phyloP scores from a whole-genome alignment of 1,140 invertebrate species.

The Rhagoletis zephyria region DNA sequence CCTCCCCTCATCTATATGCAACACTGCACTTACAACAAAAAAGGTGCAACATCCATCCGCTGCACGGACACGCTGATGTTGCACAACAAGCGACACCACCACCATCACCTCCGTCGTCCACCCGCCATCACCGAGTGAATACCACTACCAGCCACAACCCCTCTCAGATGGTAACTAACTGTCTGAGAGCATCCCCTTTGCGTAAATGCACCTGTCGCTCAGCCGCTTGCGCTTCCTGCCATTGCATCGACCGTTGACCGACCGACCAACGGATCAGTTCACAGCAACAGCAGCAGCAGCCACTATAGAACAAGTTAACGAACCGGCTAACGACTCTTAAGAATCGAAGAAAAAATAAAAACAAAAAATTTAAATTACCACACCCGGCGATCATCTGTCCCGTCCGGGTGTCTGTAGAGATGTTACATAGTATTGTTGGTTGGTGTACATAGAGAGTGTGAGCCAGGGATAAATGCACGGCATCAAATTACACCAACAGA shows the following conservation, averaged over 20 bases:
- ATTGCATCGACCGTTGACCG: conserved; percentile 14
- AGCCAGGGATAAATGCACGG: conserved; percentile 32
- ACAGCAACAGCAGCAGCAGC: background rate
- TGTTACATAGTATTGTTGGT: background rate
- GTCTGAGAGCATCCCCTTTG: background rate
- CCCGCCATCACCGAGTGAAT: background rate
- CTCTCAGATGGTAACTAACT: background rate
- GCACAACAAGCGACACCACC: conserved; percentile 10
- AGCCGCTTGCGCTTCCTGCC: background rate
- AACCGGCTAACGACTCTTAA: conserved; percentile 3
- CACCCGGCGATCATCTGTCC: conserved; percentile 6
- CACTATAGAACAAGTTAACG: conserved; percentile 4
- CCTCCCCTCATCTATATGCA: background rate
- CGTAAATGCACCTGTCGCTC: conserved; percentile 27
- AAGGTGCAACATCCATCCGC: conserved; percentile 40
- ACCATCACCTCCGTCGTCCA: background rate
- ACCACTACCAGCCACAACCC: background rate
- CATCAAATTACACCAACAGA: conserved; percentile 24
- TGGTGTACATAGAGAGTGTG: background rate
- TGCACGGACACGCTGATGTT: conserved; percentile 9
- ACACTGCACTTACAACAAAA: conserved; percentile 35
- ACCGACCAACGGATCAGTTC: no score
- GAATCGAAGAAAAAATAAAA: background rate
- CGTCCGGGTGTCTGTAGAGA: conserved; percentile 15
- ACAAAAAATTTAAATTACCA: background rate